Percentiles rank a stretch among this genome's conserved stretches.
These are phyloP conservation scores for Indicator indicator DNA, from an alignment of 2,113 vertebrate genomes.

Conservation along the genomic window DNA sequence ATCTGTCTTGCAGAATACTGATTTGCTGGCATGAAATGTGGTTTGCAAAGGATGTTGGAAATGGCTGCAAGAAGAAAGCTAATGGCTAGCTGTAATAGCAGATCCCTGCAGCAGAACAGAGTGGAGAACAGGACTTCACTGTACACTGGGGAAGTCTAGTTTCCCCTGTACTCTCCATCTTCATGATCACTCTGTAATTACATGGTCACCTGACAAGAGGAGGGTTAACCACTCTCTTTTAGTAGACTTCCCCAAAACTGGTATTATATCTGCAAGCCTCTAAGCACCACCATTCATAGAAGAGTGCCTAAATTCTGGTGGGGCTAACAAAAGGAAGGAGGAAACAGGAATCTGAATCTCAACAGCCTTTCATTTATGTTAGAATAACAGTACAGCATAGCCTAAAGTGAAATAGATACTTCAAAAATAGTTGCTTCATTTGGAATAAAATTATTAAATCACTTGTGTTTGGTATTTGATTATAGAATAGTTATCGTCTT, in stretches of 20 bases:
- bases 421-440: background rate
- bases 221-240: background rate
- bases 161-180: background rate
- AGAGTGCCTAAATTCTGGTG: background rate
- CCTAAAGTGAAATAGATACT: background rate
- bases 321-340: background rate
- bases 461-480: conserved; percentile 4
- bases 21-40: background rate
- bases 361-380: background rate
- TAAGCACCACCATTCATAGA: background rate
- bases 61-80: background rate
- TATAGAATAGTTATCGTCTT: background rate
- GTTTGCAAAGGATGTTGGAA: background rate
- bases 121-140: background rate
- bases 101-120: background rate
- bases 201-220: background rate
- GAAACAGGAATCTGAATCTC: background rate
- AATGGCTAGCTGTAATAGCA: background rate
- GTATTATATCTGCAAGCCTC: background rate
- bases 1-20: background rate
- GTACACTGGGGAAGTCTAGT: background rate
- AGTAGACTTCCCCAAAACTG: background rate
- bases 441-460: conserved; percentile 5
- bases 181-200: background rate
- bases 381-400: background rate